Evolutionary conservation across 2,888 invertebrate genomes (phyloP), one percentile per base, ranked within the genome.

Genomic region (Cephus pulcher): DNA sequence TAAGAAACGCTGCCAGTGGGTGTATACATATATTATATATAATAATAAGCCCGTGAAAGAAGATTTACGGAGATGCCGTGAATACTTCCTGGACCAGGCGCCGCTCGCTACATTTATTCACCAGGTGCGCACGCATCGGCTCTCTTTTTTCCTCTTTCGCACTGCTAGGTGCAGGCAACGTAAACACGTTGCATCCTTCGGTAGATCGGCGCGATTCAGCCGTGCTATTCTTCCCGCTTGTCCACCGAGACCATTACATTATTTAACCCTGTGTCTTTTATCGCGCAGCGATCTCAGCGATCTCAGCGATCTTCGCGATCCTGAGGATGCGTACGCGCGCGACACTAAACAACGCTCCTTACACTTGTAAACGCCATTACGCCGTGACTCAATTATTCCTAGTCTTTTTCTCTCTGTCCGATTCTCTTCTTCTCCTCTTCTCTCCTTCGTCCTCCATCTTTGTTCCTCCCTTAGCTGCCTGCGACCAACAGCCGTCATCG

Each of bases 351-450:
- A 84, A 82, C 85, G 79, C 81, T 80, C 80, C 81, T 82, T 78
- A 80, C 77, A 79, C 82, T 80, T 80, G 83, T 82, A 82, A 84
- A 82, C 84, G 84, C 80, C 82, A 81, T 84, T 84, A 82, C 81
- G 56, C 81, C 81, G 84, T 84, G 85, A 87, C 87, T 87, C 87
- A 86, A 87, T 87, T 87, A 87, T 84, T 82, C 76, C 78, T 78
- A 76, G 75, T 69, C 33, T 34, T 23, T 56, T 23, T 56, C 56
- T 56, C 15, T 56, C 56, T 9, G 9, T 30, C 0, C 12, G 37
- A 32, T 71, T 76, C 37, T 40, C 73, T 12, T 75, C 56, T 69
- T 75, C 73, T 69, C 76, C 75, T 76, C 34, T 76, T 78, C n/a
- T 75, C 76, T 12, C 40, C 75, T 75, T 75, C 76, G 75, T 78